These are phyloP conservation scores for Helostoma temminkii DNA, from an alignment of 2,797 vertebrate species.

Conservation along the genomic window DNA sequence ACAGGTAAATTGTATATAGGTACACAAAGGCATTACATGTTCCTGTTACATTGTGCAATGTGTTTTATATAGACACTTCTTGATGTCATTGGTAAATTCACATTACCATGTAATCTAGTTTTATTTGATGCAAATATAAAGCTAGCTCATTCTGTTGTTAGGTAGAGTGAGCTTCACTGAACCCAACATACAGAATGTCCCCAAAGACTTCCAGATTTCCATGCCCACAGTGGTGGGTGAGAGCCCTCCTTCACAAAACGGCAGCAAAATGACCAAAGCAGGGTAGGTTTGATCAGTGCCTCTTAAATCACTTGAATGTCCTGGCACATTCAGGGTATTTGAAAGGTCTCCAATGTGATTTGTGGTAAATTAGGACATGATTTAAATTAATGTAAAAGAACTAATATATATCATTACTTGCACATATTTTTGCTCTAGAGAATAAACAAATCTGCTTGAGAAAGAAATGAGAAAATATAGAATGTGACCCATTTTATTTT, in stretches of 20 bases:
- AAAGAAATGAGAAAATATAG: too few species aligned
- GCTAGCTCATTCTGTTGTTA: conserved; percentile 57
- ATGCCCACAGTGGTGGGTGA: conserved; percentile 90
- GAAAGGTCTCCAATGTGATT: too few species aligned
- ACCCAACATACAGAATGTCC: conserved; percentile 97
- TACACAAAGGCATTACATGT: not conserved
- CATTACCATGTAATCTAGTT: not conserved
- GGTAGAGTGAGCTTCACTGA: conserved; percentile 94
- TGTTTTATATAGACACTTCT: not conserved
- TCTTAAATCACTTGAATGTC: not conserved
- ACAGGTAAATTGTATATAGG: conserved; percentile 85
- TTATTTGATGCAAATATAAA: not conserved
- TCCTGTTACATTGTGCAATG: not conserved
- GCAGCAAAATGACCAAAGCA: conserved; percentile 44
- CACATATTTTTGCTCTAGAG: not conserved
- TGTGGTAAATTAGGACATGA: not conserved
- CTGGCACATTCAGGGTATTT: not conserved
- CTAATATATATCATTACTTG: not conserved
- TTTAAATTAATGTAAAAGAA: not conserved
- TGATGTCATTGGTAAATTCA: not conserved
- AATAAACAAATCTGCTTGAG: not conserved
- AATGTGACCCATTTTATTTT: too few species aligned
- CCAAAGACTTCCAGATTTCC: conserved; percentile 96
- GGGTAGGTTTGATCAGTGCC: conserved; percentile 52
- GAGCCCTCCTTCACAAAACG: conserved; percentile 87